A percentile compares a stretch with the other conserved stretches of the same genome.
Conservation (phyloP, 2,797 vertebrate genomes). For the Ptychadena robeensis region DNA sequence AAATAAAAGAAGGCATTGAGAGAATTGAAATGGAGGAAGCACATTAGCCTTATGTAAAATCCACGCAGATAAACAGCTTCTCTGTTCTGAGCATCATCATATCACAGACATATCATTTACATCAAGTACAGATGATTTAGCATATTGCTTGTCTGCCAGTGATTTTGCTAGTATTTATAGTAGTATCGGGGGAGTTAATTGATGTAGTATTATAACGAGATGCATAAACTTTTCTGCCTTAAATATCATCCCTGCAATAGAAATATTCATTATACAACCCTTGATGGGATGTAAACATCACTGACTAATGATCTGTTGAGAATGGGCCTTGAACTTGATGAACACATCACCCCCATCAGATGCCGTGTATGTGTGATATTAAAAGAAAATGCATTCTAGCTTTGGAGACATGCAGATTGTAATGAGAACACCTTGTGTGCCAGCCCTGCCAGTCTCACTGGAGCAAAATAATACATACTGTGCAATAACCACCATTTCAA, state of each 20-base stretch:
- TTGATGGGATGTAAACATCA: constrained; percentile 44
- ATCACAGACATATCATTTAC: constrained; percentile 49
- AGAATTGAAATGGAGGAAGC: no score
- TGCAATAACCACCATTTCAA: background rate
- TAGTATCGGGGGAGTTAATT: constrained; percentile 53
- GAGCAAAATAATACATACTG: background rate
- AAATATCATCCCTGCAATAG: constrained; percentile 32
- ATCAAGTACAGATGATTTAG: constrained; percentile 54
- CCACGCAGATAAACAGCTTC: constrained; percentile 29
- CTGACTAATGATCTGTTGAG: constrained; percentile 49
- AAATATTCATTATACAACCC: constrained; percentile 48
- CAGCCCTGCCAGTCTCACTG: background rate
- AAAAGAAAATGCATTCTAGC: constrained; percentile 5
- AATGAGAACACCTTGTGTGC: background rate
- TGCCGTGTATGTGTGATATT: constrained; percentile 19
- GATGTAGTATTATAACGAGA: constrained; percentile 50
- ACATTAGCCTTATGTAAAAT: constrained; percentile 26
- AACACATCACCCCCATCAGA: constrained; percentile 28
- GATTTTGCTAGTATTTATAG: constrained; percentile 53
- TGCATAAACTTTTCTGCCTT: constrained; percentile 43
- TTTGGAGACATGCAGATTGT: constrained; percentile 20
- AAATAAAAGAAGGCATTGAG: no score
- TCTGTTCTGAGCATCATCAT: constrained; percentile 41
- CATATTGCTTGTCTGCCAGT: constrained; percentile 53
- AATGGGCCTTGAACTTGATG: constrained; percentile 36